Base-by-base conservation (phyloP, 2,888 invertebrate species). In the Tiliacea aurago region DNA sequence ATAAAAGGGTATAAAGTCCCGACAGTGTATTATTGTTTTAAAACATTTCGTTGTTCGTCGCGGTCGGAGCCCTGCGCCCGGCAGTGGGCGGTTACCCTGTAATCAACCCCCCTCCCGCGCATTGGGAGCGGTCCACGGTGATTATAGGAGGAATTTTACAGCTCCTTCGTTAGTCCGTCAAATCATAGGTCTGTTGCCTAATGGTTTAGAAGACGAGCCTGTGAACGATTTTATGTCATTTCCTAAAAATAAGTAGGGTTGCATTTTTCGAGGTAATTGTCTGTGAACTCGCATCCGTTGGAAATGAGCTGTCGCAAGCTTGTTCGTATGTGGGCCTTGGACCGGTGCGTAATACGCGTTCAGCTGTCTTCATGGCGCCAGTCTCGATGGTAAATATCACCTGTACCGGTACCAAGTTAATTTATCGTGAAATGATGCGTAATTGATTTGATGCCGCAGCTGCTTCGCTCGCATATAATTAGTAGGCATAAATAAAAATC, bases 141-240 rank as follows among this genome's bases (percentile, higher is more conserved):
- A 96, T 96, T 96, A 95, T 92, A 93, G 92, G 89, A 91, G 91
- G 93, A 91, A 93, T 93, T 94, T 94, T 94, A 94, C 93, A 92
- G 93, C 92, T 93, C 89, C 93, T 93, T 94, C 95, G 95, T 96
- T 95, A 95, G 93, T 86, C 91, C 93, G 90, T 94, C 95, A 95
- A 95, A 95, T 95, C 95, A 94, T 95, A 95, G 95, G 92, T 87
- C 92, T 90, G 90, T 86, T 89, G 86, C 85, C 91, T 93, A 93
- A 93, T 92, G 90, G 90, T 83, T 89, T 87, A 87, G 89, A 86
- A 89, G 89, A 91, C 89, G 86, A 82, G 85, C 81, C 85, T 87
- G 91, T 88, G 91, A 91, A 92, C 93, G 89, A 93, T 94, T 94
- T 92, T 88, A 89, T 95, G 94, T 95, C 95, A 94, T 95, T 95